These are phyloP conservation scores for Myotis findleyi DNA, from an alignment of 2,797 vertebrate species.

Conservation along the genomic window DNA sequence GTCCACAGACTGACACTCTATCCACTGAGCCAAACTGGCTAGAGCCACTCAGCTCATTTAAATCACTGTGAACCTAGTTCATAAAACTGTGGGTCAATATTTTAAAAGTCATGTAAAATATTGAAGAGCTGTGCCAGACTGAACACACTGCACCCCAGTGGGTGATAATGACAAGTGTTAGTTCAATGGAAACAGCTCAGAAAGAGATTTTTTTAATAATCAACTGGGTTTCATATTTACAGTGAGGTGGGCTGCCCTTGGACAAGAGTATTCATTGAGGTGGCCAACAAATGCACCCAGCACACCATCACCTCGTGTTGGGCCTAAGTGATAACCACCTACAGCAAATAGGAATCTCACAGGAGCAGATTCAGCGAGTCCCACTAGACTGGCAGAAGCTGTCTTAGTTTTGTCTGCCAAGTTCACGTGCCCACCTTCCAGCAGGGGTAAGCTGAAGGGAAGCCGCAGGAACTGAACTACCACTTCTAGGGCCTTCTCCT, in stretches of 20 bases:
- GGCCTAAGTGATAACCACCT: not conserved
- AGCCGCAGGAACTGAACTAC: not conserved
- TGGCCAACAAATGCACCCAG: not conserved
- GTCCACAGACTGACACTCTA: not conserved
- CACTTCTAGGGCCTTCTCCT: not conserved
- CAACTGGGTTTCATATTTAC: slow-evolving; percentile 47
- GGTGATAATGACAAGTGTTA: slow-evolving; percentile 45
- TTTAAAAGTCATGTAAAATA: slow-evolving; percentile 48
- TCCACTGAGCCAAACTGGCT: not conserved
- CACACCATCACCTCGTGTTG: not conserved
- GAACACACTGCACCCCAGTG: slow-evolving; percentile 31
- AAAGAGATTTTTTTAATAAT: slow-evolving; percentile 9
- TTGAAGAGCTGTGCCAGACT: slow-evolving; percentile 47
- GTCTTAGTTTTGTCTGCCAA: not conserved
- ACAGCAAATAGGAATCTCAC: not conserved
- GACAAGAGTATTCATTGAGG: slow-evolving; percentile 42
- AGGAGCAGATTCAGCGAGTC: not conserved
- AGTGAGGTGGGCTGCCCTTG: slow-evolving; percentile 30
- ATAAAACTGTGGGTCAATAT: slow-evolving; percentile 57
- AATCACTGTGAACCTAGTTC: slow-evolving; percentile 50
- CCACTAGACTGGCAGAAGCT: not conserved
- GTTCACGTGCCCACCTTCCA: rapidly evolving
- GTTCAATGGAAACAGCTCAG: slow-evolving; percentile 27
- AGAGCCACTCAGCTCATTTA: not conserved
- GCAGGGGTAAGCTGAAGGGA: not conserved